Conservation (phyloP, 2,113 vertebrate genomes). For the Dryoscopus gambensis region DNA sequence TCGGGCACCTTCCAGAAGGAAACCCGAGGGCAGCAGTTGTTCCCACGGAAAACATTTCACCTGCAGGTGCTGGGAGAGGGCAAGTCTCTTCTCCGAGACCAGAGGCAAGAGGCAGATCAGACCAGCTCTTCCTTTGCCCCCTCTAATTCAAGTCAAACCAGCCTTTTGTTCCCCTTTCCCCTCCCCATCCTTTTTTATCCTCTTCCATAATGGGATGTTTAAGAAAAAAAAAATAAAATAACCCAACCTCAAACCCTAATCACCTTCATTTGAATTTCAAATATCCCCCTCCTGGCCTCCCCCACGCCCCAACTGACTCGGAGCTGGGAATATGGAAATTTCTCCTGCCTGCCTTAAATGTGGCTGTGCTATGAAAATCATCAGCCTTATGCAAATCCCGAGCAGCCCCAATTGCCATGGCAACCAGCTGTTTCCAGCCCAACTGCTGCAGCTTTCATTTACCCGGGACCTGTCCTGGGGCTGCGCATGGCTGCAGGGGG, state of each 20-base stretch:
- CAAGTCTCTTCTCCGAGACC: constrained; percentile 53
- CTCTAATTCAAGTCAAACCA: constrained; percentile 59
- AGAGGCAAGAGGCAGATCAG: constrained; percentile 64
- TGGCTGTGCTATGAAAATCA: constrained; percentile 95
- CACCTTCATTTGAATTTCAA: constrained; percentile 94
- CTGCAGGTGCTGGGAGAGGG: constrained; percentile 57
- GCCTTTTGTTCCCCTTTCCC: constrained; percentile 58
- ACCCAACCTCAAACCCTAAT: constrained; percentile 70
- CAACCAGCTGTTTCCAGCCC: constrained; percentile 69
- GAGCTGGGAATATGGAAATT: constrained; percentile 90
- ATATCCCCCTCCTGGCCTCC: constrained; percentile 72
- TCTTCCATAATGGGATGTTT: constrained; percentile 68
- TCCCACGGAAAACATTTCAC: constrained; percentile 61
- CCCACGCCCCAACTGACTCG: constrained; percentile 70
- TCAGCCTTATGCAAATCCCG: constrained; percentile 85
- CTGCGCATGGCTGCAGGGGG: constrained; percentile 28
- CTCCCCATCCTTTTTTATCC: constrained; percentile 68
- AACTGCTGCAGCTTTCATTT: constrained; percentile 13
- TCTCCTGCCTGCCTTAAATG: constrained; percentile 70
- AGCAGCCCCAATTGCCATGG: constrained; percentile 66
- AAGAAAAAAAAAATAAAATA: constrained; percentile 42
- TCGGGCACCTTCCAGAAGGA: constrained; percentile 27
- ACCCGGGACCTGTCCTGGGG: background rate
- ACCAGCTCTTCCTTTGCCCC: constrained; percentile 57
- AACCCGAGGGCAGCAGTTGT: constrained; percentile 47